These are phyloP conservation scores for Amblyornis subalaris DNA, from an alignment of 2,113 vertebrate genomes.

Conservation along the genomic window DNA sequence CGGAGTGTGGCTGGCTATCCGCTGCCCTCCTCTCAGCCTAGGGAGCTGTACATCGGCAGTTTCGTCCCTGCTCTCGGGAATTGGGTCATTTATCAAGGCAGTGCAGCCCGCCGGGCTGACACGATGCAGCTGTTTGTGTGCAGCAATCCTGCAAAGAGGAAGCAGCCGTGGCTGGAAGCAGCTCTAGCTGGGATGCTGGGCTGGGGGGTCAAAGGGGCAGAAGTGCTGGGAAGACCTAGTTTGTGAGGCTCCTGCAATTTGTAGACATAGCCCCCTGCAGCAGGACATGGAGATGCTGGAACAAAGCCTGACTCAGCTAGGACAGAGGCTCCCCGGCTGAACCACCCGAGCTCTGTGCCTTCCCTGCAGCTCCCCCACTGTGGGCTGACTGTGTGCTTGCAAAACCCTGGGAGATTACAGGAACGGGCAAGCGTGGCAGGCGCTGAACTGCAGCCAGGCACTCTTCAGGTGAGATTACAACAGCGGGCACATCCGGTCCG, in stretches of 20 bases:
- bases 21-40: neutral
- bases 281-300: neutral
- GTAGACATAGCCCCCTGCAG: neutral
- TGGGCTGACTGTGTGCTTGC: neutral
- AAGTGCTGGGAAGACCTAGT: neutral
- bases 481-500: accelerated
- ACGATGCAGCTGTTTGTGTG: neutral
- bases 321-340: neutral
- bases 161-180: neutral
- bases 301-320: neutral
- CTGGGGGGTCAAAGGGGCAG: neutral
- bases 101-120: neutral
- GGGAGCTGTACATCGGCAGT: neutral
- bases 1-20: neutral
- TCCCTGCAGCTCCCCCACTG: neutral
- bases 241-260: neutral
- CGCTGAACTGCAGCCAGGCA: neutral
- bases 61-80: accelerated
- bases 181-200: neutral
- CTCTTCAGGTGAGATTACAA: neutral
- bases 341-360: neutral
- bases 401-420: neutral
- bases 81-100: neutral
- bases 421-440: neutral
- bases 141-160: neutral